A percentile compares a stretch with the other conserved stretches of the same genome.
phyloP scores from a whole-genome alignment of 2,113 vertebrate genomes.

The Lophotis ruficrista region DNA sequence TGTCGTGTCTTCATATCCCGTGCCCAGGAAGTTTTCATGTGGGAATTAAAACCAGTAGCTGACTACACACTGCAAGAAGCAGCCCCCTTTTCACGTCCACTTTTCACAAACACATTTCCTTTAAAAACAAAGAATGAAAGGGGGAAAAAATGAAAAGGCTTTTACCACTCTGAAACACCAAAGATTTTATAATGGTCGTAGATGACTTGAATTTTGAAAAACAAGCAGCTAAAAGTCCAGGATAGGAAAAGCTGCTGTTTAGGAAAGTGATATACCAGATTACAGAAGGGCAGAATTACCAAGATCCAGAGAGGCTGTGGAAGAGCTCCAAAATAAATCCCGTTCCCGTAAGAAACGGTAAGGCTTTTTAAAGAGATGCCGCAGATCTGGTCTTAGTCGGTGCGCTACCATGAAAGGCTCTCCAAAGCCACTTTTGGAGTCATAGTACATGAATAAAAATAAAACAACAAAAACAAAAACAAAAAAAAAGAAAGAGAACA shows the following conservation, averaged over 20 bases:
- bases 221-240: not conserved
- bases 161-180: not conserved
- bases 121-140: not conserved
- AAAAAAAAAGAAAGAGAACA: not conserved
- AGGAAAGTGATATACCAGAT: not conserved
- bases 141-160: not conserved
- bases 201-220: constrained; percentile 17
- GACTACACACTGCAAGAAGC: not conserved
- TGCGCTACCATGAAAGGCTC: too few relatives aligned
- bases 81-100: not conserved
- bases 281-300: not conserved
- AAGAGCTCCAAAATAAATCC: not conserved
- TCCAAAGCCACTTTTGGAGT: not conserved
- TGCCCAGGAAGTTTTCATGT: not conserved
- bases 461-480: not conserved
- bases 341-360: not conserved
- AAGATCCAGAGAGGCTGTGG: not conserved
- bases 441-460: not conserved
- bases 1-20: not conserved
- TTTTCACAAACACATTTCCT: not conserved
- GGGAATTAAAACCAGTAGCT: not conserved
- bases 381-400: not conserved
- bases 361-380: not conserved
- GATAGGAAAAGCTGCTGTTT: not conserved
- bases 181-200: not conserved